Evolutionary conservation across 2,888 invertebrate genomes (phyloP), one percentile per base, ranked within the genome.

Genomic region (Leucophenga montana): DNA sequence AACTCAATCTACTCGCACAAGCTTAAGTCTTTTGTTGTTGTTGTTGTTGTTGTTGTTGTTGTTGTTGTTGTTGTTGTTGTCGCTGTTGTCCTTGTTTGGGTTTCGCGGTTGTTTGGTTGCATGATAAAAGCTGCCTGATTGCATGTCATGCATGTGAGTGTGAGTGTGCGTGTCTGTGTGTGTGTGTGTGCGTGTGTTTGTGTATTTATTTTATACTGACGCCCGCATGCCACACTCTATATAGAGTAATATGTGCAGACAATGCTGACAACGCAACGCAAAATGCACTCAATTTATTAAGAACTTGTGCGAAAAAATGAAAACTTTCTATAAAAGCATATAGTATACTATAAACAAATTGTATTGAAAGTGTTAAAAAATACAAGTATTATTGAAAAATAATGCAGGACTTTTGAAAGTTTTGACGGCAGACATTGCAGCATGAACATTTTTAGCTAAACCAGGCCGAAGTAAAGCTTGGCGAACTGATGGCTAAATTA

Each of bases 81-180:
- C 16, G 62, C 20, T 22, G 56, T 11, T 39, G 11, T 39, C 39
- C 39, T 39, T 20, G 61, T 16, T 61, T 31, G 16, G 9, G 44
- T 57, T 27, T 57, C 5, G 57, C 20, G 22, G 11, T 46, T 22
- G 68, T 39, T 22, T 27, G 22, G 57, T 61, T 57, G 61, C 59
- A 46, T 77, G 79, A 75, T 78, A 75, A 78, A 74, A 79, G 73
- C 75, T 71, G 53, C 77, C 77, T 78, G 78, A 80, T 80, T 75
- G 77, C 70, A 33, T 33, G 8, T 33, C 33, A 33, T 67, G 75
- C n/a, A 68, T 78, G 79, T 80, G 66, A 75, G 64, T 71, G 48
- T n/a, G n/a, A n/a, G n/a, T n/a, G n/a, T n/a, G n/a, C n/a, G n/a
- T n/a, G n/a, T n/a, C n/a, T n/a, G n/a, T n/a, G n/a, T n/a, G n/a